Evolutionary conservation across 2,888 invertebrate genomes (phyloP).

Genomic region (Heliconius cydno): DNA sequence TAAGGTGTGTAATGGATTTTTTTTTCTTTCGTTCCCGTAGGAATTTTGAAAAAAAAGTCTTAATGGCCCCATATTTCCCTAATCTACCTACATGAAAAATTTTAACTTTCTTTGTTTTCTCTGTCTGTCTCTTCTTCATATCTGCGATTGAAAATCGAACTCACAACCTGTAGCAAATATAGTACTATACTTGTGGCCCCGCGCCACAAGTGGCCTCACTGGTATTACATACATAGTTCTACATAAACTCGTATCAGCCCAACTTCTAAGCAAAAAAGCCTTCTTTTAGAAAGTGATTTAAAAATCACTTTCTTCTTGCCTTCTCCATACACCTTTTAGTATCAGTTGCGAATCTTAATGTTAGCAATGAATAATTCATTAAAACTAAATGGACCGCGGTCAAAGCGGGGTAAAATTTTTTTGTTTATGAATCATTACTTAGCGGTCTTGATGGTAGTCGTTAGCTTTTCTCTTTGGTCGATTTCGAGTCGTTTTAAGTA

Average conservation of each 20-base stretch:
- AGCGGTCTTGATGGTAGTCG: background rate
- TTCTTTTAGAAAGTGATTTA: background rate
- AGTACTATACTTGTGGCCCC: too few species aligned
- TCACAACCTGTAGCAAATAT: too few species aligned
- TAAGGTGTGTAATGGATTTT: too few species aligned
- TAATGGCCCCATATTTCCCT: too few species aligned
- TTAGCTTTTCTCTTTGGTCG: slow-evolving; percentile 16
- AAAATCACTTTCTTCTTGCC: background rate
- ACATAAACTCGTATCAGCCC: background rate
- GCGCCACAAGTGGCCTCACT: too few species aligned
- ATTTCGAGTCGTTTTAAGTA: background rate
- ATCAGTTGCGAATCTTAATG: slow-evolving; percentile 36
- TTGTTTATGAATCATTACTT: slow-evolving; percentile 24
- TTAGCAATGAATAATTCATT: slow-evolving; percentile 41
- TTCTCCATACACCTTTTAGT: slow-evolving; percentile 30
- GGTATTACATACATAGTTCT: too few species aligned
- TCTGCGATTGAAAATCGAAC: too few species aligned
- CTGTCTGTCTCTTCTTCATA: too few species aligned
- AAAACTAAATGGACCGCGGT: slow-evolving; percentile 31
- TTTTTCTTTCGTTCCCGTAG: too few species aligned
- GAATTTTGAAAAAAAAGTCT: too few species aligned
- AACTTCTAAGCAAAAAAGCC: background rate
- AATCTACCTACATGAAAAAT: too few species aligned
- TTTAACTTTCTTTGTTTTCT: too few species aligned
- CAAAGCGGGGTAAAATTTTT: slow-evolving; percentile 16